A percentile compares a stretch with the other conserved stretches of the same genome.
phyloP scores from a whole-genome alignment of 2,113 vertebrate genomes.

The Amia ocellicauda region DNA sequence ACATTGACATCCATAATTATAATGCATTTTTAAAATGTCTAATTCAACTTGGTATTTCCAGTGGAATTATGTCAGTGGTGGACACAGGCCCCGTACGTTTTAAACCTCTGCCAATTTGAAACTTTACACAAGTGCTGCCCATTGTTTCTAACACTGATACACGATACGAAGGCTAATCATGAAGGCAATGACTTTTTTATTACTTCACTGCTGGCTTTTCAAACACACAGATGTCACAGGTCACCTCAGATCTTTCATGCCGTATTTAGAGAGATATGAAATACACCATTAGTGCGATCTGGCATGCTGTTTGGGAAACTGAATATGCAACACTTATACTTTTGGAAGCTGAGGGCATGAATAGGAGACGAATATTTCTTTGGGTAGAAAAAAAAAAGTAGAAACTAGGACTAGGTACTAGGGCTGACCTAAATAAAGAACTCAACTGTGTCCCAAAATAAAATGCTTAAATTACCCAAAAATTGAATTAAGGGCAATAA shows the following conservation, averaged over 20 bases:
- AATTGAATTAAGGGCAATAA: too few relatives aligned
- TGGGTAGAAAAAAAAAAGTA: too few relatives aligned
- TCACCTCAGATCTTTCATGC: neutral
- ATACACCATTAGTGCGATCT: neutral
- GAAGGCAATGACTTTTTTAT: conserved; percentile 7
- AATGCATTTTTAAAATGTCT: conserved; percentile 26
- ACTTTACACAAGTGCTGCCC: conserved; percentile 50
- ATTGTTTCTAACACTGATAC: conserved; percentile 31
- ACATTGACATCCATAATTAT: neutral
- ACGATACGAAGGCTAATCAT: conserved; percentile 1
- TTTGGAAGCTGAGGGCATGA: too few relatives aligned
- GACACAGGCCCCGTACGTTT: conserved; percentile 33
- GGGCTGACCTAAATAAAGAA: too few relatives aligned
- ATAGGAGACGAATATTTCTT: too few relatives aligned
- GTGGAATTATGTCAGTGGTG: conserved; percentile 36
- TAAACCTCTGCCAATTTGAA: conserved; percentile 42
- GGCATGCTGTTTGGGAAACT: neutral
- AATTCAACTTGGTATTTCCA: conserved; percentile 36
- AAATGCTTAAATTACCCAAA: too few relatives aligned
- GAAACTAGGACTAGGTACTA: too few relatives aligned
- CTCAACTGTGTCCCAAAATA: too few relatives aligned
- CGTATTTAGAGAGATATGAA: neutral
- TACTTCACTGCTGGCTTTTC: neutral
- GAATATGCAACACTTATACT: neutral
- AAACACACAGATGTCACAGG: neutral